Evolutionary conservation across 2,113 vertebrate species (phyloP), one percentile per base, ranked within the genome.

Genomic region (Dipodomys spectabilis): DNA sequence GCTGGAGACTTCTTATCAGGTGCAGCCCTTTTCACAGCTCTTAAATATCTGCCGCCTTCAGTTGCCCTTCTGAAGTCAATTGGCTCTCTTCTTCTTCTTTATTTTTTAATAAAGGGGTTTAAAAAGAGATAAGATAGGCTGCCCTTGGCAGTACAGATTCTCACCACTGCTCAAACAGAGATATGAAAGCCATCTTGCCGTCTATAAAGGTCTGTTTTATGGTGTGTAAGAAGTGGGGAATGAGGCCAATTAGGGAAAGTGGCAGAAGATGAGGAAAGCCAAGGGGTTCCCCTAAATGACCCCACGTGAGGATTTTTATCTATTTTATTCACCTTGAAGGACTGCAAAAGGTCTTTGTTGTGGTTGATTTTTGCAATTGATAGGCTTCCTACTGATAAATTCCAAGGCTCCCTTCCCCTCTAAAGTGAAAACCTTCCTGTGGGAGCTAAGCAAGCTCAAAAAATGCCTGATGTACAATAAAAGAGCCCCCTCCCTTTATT

Each of bases 401-500:
- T 71, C 78, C 35, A 84, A 45, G 44, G n/a, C 16, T 44, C 10
- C 0, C 39, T 77, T 72, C 44, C 20, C 22, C 39, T 7, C 68
- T 39, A 49, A 53, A 88, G 35, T 69, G 19, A 86, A 88, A 91
- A 27, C 23, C 25, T 62, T 82, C 71, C 19, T 35, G 20, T 25
- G 20, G 23, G 82, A 95, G 13, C 18, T n/a, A 73, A 64, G n/a
- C n/a, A 90, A 89, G 75, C 81, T 82, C 27, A 62, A 32, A 87
- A 27, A 16, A 62, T 32, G 7, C 68, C 64, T 45, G 64, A 30
- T 64, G n/a, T 84, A 12, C 35, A 77, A 44, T 11, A 62, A 82
- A 93, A 71, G 49, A 18, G 53, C 53, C 53, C 15, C 11, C n/a
- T 3, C 60, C 13, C 62, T 5, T 83, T 18, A 57, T 64, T 39